Evolutionary conservation across 2,888 invertebrate species (phyloP).

Genomic region (Cacoxenus indagator): DNA sequence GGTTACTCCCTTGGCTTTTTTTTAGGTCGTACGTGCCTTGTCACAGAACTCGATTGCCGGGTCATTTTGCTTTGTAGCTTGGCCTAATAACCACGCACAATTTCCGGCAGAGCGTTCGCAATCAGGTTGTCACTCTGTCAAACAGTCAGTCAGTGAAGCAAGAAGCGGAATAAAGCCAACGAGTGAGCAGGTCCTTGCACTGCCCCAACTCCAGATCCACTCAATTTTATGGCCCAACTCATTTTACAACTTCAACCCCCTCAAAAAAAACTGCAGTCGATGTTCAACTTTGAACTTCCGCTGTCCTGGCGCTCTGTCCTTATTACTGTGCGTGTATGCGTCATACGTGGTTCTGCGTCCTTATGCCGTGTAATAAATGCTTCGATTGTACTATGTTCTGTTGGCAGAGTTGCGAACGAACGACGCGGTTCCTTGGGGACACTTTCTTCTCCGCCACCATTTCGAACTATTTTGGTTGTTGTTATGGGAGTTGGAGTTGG

Average conservation of each 20-base stretch:
- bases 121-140: no score
- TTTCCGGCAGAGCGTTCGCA: no score
- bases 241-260: constrained; percentile 11
- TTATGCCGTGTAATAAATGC: constrained; percentile 52
- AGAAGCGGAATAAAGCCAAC: no score
- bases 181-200: constrained; percentile 20
- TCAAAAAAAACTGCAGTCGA: constrained; percentile 8
- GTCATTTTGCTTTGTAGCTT: constrained; percentile 24
- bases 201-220: not conserved
- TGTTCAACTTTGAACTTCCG: constrained; percentile 13
- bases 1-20: constrained; percentile 42
- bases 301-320: not conserved
- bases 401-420: constrained; percentile 10
- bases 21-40: constrained; percentile 59
- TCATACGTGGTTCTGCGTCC: not conserved
- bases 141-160: no score
- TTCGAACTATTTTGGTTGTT: constrained; percentile 8
- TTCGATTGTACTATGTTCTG: constrained; percentile 52
- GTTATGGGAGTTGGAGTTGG: not conserved
- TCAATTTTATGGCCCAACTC: not conserved
- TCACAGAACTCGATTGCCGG: constrained; percentile 23
- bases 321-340: not conserved
- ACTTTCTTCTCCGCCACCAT: constrained; percentile 29
- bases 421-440: constrained; percentile 46
- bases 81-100: constrained; percentile 38